Evolutionary conservation across 2,113 vertebrate species (phyloP).

Genomic region (Vireo altiloquus): DNA sequence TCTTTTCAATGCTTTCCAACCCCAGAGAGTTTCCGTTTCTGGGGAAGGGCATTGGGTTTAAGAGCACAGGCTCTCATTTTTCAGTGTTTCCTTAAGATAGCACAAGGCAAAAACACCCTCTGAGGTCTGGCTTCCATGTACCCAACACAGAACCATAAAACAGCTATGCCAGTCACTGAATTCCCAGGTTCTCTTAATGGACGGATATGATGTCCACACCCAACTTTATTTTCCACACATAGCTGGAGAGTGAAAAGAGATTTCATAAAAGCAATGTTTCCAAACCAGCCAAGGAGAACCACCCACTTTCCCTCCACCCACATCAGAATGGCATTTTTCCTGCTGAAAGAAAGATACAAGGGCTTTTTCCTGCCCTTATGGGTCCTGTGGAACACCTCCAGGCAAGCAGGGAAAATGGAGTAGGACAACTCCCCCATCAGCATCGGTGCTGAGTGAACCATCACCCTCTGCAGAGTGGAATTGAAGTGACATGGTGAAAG

Average conservation of each 20-base stretch:
- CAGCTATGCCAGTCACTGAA: background rate
- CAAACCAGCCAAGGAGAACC: conserved; percentile 15
- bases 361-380: background rate
- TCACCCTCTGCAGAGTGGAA: background rate
- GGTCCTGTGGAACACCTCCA: background rate
- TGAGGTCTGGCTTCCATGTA: background rate
- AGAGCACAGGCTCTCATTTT: background rate
- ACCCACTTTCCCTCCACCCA: conserved; percentile 22
- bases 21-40: background rate
- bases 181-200: conserved; percentile 10
- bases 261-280: conserved; percentile 42
- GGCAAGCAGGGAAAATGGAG: background rate
- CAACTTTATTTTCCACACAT: conserved; percentile 26
- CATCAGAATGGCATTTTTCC: background rate
- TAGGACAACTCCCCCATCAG: background rate
- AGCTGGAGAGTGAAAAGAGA: background rate
- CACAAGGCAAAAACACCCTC: background rate
- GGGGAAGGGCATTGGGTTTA: background rate
- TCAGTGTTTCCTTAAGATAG: background rate
- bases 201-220: conserved; percentile 27
- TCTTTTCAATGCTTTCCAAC: background rate
- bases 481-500: background rate
- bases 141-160: background rate
- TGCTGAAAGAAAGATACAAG: background rate
- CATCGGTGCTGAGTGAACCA: background rate